Base-by-base conservation (phyloP, 2,113 vertebrate genomes). In the Raja brachyura region DNA sequence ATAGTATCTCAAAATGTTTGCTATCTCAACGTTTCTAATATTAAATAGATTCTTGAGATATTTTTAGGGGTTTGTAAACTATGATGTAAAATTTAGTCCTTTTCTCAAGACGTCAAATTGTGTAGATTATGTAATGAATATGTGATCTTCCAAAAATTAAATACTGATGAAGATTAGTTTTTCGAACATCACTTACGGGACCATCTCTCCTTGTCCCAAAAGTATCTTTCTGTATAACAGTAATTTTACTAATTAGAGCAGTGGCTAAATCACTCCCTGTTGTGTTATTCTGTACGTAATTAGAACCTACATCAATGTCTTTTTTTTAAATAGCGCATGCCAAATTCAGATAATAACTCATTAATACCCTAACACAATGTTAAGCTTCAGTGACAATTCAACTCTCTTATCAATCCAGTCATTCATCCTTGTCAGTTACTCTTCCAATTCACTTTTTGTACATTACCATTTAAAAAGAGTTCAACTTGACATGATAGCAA, bases 171-270 rank as follows among this genome's bases (percentile, higher is more conserved):
- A 83, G 86, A 92, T 74, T 92, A 73, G 90, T 28, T 92, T 33
- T 92, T 54, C 48, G 68, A 39, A 92, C 68, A 92, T 73, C 63
- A 73, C 66, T 92, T 73, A 48, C 22, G 90, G 68, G 33, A 92
- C 18, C 10, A 33, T 73, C 9, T 92, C 20, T 54, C 10, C 33
- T 74, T 92, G 68, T 92, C 90, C 68, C 33, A 74, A 73, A 20
- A 73, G 90, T 54, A 74, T 73, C 90, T 92, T 74, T 92, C 90
- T 54, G 66, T 39, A 28, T 25, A 74, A 92, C 66, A 73, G 68
- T 92, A 92, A 73, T 92, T 92, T 92, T 66, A 92, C 66, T 92
- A 92, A 92, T 92, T 92, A 73, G 31, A 48, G 66, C 54, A 22
- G 90, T 73, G 68, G 39, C 66, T 92, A 68, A 33, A 90, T 70